Base-by-base conservation (phyloP, 2,113 vertebrate genomes). In the Lampris incognitus region DNA sequence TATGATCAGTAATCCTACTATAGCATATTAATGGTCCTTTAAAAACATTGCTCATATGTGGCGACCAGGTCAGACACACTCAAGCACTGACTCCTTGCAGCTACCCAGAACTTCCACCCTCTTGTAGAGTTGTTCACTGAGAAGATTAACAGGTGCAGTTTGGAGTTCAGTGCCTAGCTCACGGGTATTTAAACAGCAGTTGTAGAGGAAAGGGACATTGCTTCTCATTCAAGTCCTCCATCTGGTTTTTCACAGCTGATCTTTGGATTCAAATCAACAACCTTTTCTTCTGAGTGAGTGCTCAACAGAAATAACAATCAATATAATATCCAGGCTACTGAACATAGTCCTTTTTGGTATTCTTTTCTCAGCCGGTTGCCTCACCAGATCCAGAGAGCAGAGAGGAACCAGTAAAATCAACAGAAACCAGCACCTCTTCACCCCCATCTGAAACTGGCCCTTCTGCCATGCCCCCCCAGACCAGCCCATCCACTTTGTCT, bases 321-420 rank as follows among this genome's bases (percentile, higher is more conserved):
- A 49, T 46, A 4, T 36, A 24, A 49, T 48, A n/a, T 59, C 42
- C 37, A 59, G 40, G 4, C 37, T 11, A 36, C 9, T 72, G 5
- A 52, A 39, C 9, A 42, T 11, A 61, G 4, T 0, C 4, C 36
- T 57, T 8, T 68, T 9, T 40, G 38, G 39, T 7, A 54, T 51
- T 3, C 49, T 67, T 58, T 54, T 52, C 48, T 57, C 58, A 54
- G 72, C 85, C 97, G 96, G 95, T 95, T 63, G 94, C 95, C 78
- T 94, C 94, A 46, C 96, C 96, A 89, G 95, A 94, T 82, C 82
- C 90, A 75, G 95, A 98, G 82, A 91, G 89, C 85, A 93, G 93
- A 85, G 88, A 85, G 0, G 89, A 95, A 79, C 66, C 80, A 3
- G 38, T 94, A 78, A 94, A 88, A 57, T 77, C 73, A 0, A 60